Evolutionary conservation across 2,888 invertebrate genomes (phyloP).

Genomic region (Plagodis pulveraria): DNA sequence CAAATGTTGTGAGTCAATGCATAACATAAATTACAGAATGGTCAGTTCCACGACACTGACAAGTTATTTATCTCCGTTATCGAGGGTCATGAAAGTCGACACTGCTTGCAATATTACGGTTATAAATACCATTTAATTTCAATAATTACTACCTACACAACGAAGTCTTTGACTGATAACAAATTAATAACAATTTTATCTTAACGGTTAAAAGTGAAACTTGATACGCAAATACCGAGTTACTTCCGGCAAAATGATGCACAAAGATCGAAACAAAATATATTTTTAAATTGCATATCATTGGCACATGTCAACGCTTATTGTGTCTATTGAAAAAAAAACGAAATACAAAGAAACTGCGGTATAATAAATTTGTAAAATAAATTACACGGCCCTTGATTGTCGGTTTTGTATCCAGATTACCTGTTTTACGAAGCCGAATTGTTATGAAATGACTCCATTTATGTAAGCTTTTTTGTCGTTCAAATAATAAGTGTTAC

Average conservation of each 20-base stretch:
- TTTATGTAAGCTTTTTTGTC: constrained; percentile 65
- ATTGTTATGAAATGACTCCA: constrained; percentile 79
- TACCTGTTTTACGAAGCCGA: constrained; percentile 73
- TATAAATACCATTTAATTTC: constrained; percentile 82
- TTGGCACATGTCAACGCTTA: constrained; percentile 81
- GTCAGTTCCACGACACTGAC: constrained; percentile 78
- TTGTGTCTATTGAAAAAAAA: constrained; percentile 66
- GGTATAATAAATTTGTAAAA: constrained; percentile 78
- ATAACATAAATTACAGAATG: constrained; percentile 61
- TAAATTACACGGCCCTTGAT: constrained; percentile 76
- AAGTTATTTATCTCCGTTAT: constrained; percentile 61
- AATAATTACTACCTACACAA: constrained; percentile 72
- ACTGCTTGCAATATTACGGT: constrained; percentile 61
- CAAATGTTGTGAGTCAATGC: constrained; percentile 49
- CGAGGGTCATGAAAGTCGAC: constrained; percentile 64
- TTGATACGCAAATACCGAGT: constrained; percentile 52
- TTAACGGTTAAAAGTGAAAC: constrained; percentile 70
- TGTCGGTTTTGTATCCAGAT: constrained; percentile 76
- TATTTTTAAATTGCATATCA: constrained; percentile 70
- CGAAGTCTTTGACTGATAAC: constrained; percentile 81
- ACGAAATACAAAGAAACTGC: constrained; percentile 71
- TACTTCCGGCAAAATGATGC: constrained; percentile 60
- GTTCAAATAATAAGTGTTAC: constrained; percentile 75
- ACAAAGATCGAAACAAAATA: constrained; percentile 11
- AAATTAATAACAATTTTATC: constrained; percentile 53